Base-by-base conservation (phyloP, 2,113 vertebrate species). In the Mormyrus iriodes region DNA sequence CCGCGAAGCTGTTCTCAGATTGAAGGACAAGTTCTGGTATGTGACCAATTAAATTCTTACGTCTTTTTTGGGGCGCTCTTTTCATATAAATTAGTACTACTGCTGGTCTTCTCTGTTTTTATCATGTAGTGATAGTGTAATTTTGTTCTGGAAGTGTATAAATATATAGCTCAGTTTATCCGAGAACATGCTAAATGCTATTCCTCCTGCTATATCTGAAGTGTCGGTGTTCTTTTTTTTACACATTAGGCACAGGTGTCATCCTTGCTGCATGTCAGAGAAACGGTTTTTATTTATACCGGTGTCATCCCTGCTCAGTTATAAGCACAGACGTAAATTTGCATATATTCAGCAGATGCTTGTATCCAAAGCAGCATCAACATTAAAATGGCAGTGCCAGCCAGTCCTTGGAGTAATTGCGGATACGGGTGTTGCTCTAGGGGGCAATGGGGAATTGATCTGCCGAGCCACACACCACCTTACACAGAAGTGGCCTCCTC, bases 21-120 rank as follows among this genome's bases (percentile, higher is more conserved):
- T 86, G 8, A 86, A 35, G 85, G 49, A 86, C 13, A 52, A 86
- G 15, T 15, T 86, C 44, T 86, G 85, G 85, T 86, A 86, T 52
- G 85, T 86, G 49, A 86, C 4, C 49, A 31, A 35, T 86, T 76
- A 65, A 12, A n/a, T 53, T 86, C 42, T n/a, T 84, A n/a, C 44
- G 24, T 24, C 42, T 9, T 46, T 83, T 83, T 83, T 48, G 44
- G 3, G 44, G 44, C 9, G 52, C 44, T 86, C 84, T 52, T 3
- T 85, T 2, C 10, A 52, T 51, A n/a, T 51, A n/a, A 85, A 27
- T 52, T 15, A 27, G 58, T 27, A n/a, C 27, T n/a, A 52, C 19
- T 86, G n/a, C 46, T 31, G n/a, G 31, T 76, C 31, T 39, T 1
- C 1, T 73, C 69, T 76, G 69, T 39, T 39, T 76, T 39, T 35